Percentiles rank a stretch among this genome's conserved stretches.
Conservation (phyloP, 2,113 vertebrate species). For the Calidris pugnax region DNA sequence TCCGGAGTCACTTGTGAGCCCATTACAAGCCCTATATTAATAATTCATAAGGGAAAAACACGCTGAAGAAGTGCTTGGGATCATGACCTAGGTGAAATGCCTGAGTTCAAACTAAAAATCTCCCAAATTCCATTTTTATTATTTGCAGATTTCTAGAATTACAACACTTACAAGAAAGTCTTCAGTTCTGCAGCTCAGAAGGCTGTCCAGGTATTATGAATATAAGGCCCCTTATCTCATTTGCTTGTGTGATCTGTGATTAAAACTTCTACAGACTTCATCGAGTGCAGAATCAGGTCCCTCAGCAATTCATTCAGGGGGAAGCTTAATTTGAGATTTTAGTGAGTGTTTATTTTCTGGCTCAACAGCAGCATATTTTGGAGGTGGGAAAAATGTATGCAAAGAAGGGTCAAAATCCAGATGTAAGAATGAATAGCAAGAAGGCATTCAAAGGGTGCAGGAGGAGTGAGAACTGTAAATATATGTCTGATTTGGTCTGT, state of each 20-base stretch:
- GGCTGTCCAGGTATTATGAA: neutral
- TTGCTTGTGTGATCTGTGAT: constrained; percentile 1
- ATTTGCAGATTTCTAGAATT: constrained; percentile 55
- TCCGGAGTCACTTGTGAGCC: constrained; percentile 48
- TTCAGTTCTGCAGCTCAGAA: neutral
- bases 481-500: constrained; percentile 8
- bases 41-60: constrained; percentile 71
- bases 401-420: constrained; percentile 65
- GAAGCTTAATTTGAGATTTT: constrained; percentile 56
- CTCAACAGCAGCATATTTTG: constrained; percentile 41
- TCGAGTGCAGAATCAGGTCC: constrained; percentile 11
- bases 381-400: constrained; percentile 25
- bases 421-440: constrained; percentile 32
- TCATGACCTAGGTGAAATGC: constrained; percentile 59
- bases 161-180: constrained; percentile 36
- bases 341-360: constrained; percentile 45
- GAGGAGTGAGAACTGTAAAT: constrained; percentile 47
- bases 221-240: constrained; percentile 3
- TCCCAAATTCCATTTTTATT: constrained; percentile 60
- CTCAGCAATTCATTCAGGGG: neutral
- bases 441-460: neutral
- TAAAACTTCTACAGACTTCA: constrained; percentile 44
- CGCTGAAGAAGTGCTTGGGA: constrained; percentile 57
- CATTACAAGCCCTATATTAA: constrained; percentile 62
- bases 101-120: constrained; percentile 38